Percentiles rank a stretch among this genome's conserved stretches.
Conservation (phyloP, 2,797 vertebrate species). For the Onychomys arenicola region DNA sequence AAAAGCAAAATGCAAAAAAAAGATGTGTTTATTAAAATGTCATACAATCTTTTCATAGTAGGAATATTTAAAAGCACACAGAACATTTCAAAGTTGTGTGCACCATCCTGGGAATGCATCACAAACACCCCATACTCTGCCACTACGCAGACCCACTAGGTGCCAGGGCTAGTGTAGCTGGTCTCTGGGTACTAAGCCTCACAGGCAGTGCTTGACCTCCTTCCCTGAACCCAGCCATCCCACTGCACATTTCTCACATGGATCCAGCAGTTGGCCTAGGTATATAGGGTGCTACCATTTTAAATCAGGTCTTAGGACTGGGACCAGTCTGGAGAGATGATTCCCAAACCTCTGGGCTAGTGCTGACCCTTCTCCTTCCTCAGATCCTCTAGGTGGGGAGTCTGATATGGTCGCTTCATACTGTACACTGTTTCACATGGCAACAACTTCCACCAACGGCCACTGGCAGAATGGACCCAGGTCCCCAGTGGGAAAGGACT, state of each 20-base stretch:
- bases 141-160: neutral
- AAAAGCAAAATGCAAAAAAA: constrained; percentile 86
- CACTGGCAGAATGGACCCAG: neutral
- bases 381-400: neutral
- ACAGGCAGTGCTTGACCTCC: neutral
- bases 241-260: neutral
- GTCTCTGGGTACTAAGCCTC: neutral
- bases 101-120: neutral
- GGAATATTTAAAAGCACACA: constrained; percentile 79
- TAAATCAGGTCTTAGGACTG: neutral
- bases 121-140: neutral
- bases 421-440: neutral
- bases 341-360: neutral
- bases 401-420: neutral
- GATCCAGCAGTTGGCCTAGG: neutral
- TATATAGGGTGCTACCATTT: neutral
- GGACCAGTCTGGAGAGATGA: constrained; percentile 2
- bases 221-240: neutral
- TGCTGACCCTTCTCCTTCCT: neutral
- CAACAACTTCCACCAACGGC: neutral
- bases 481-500: neutral
- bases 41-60: constrained; percentile 72
- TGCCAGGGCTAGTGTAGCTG: neutral
- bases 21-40: constrained; percentile 75
- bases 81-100: constrained; percentile 43